Evolutionary conservation across 53 echinoderm and acorn worm genomes (phyloP), one percentile per base, ranked within the genome.

Genomic region (Temnopleurus reevesii): DNA sequence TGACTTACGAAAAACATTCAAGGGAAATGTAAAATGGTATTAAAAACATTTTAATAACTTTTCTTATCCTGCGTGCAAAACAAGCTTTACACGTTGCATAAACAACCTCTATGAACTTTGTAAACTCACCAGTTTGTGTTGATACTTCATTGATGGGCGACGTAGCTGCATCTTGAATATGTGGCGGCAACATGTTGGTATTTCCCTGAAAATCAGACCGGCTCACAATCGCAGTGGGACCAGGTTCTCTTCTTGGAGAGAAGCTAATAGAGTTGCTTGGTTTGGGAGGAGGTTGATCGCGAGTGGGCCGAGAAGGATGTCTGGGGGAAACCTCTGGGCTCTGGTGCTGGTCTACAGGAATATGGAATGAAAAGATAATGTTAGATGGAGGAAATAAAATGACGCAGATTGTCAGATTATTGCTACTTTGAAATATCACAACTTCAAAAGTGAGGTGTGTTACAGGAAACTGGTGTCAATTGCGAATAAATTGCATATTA

Each of bases 101-200:
- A 49, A n/a, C n/a, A n/a, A n/a, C n/a, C n/a, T n/a, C n/a, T 35
- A 66, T 38, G 5, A 19, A 4, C 33, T 66, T 10, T 2, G 2
- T 25, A 17, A 26, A 53, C 77, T 56, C 83, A 94, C 94, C 97
- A 92, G 97, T 97, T 76, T 97, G 97, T 28, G 95, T 93, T 27
- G 92, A 92, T 51, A 93, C 92, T n/a, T 97, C 94, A 90, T 90
- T 81, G 46, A 95, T 89, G 18, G 92, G 92, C 31, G 94, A 95
- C 18, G 92, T 92, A 19, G 91, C 81, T 13, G 86, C 91, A 93
- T 93, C 95, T 46, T 76, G 76, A 60, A 53, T 77, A 45, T 47
- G 9, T n/a, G 90, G 26, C 12, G 60, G 17, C 21, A 28, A 36
- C 8, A 24, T 27, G 12, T 3, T 17, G 12, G 45, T 56, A 30